Evolutionary conservation across 2,888 invertebrate species (phyloP), one percentile per base, ranked within the genome.

Genomic region (Scotopteryx bipunctaria): DNA sequence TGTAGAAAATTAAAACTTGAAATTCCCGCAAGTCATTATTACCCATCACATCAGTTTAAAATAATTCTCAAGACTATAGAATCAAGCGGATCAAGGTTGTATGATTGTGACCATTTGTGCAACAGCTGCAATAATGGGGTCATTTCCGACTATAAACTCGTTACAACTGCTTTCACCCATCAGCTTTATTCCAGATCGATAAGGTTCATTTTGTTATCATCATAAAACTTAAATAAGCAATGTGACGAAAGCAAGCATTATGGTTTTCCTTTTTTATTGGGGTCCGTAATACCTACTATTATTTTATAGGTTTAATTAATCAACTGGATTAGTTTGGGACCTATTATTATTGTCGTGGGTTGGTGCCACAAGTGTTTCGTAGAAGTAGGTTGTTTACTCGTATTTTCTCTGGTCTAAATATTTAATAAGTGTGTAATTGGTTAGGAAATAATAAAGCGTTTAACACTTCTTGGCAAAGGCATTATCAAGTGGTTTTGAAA

Each of bases 101-200:
- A 42, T 17, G 11, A 29, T 65, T 67, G 69, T 64, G 66, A 67
- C 68, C 67, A 63, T 64, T 73, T 73, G 66, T 69, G 66, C 66
- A 72, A 71, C 63, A 63, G 73, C 19, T 25, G 38, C 44, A 32
- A 37, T 32, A 77, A 77, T 77, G 76, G 73, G 78, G 77, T 73
- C 78, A 74, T 59, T 73, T 77, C 76, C 75, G 76, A 73, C 8
- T 21, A 6, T n/a, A n/a, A 8, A 5, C 19, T 23, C 13, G 21
- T 14, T 29, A 19, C 3, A 4, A 5, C 8, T 31, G 40, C 44
- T 44, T 51, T 51, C 44, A 44, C 42, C 35, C 16, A 6, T 17
- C 15, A 42, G 8, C 15, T 13, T 42, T 42, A 41, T 42, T 36
- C 41, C 36, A 1, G 29, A 42, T 21, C 29, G 11, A 5, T 40